Base-by-base conservation (phyloP, 2,113 vertebrate species). In the Corynorhinus townsendii region DNA sequence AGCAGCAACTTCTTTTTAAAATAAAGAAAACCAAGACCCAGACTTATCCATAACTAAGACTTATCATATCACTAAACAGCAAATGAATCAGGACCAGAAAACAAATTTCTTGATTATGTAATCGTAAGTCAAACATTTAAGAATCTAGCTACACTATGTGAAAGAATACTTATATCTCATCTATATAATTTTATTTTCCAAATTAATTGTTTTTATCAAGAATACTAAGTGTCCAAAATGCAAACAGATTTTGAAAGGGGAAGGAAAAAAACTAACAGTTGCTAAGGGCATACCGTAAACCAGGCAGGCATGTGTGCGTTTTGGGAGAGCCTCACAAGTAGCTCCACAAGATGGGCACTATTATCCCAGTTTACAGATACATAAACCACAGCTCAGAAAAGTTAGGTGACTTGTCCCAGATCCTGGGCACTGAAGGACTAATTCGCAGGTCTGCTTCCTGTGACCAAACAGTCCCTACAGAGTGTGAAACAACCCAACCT, bases 121-220 rank as follows among this genome's bases (percentile, higher is more conserved):
- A 71, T 35, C 38, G 0, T 28, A 86, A 62, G 76, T 83, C 11
- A 68, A 90, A 84, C 77, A n/a, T 86, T 89, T 45, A 81, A 88
- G 28, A 72, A 45, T 8, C 7, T n/a, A 68, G 15, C 17, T 76
- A 89, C 20, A 77, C 40, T 19, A 72, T 35, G 38, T 75, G 64
- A 49, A 82, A 76, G 45, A 85, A 38, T 33, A 73, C 9, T 38
- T 81, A 8, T 1, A 24, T 40, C 69, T 28, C 8, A 3, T 22
- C 66, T 47, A 90, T 62, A 43, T 83, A 56, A 62, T 49, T 93
- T 77, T 72, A 49, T 40, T 91, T 83, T 89, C 72, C 17, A 79
- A 56, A 71, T 26, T 14, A 52, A 85, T 33, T 35, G n/a, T 38
- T 86, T 71, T 80, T 47, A 81, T 11, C 9, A 86, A 91, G 17